phyloP scores from a whole-genome alignment of 2,888 invertebrate species.

The Tenthredo notha region DNA sequence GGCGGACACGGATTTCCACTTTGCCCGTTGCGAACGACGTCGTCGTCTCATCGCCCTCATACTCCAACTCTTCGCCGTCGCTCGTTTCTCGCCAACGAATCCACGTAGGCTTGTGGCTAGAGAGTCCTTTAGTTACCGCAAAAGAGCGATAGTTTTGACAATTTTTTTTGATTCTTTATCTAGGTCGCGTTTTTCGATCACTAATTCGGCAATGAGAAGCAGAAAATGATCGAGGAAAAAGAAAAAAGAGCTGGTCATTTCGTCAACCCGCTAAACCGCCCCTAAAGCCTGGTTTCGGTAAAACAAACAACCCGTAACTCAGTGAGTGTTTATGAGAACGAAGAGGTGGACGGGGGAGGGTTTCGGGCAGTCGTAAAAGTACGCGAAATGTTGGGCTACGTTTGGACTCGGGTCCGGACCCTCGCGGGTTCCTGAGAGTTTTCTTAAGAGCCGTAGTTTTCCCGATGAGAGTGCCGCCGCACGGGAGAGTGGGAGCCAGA shows the following conservation, averaged over 20 bases:
- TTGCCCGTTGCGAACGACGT: conserved; percentile 65
- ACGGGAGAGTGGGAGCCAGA: conserved; percentile 53
- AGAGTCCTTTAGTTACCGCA: neutral
- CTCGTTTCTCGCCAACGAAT: conserved; percentile 15
- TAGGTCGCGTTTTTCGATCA: neutral
- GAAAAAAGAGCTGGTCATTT: neutral
- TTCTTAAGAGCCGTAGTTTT: conserved; percentile 63
- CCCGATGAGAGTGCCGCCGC: conserved; percentile 57
- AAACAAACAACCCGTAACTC: conserved; percentile 76
- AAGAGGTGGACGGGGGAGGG: conserved; percentile 55
- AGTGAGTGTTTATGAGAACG: conserved; percentile 75
- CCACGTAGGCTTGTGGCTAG: neutral
- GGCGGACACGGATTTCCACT: conserved; percentile 78
- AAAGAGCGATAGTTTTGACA: neutral
- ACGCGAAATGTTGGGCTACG: conserved; percentile 66
- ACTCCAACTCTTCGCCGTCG: conserved; percentile 52
- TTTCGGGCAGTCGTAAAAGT: conserved; percentile 73
- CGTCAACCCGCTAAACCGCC: conserved; percentile 61
- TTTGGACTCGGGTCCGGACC: conserved; percentile 41
- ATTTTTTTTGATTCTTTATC: neutral
- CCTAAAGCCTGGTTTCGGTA: conserved; percentile 70
- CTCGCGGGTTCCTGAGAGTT: conserved; percentile 60
- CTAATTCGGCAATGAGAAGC: neutral
- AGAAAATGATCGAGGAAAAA: neutral
- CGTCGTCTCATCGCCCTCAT: conserved; percentile 28